phyloP scores from a whole-genome alignment of 2,888 invertebrate species.

The Pseudoips prasinana region DNA sequence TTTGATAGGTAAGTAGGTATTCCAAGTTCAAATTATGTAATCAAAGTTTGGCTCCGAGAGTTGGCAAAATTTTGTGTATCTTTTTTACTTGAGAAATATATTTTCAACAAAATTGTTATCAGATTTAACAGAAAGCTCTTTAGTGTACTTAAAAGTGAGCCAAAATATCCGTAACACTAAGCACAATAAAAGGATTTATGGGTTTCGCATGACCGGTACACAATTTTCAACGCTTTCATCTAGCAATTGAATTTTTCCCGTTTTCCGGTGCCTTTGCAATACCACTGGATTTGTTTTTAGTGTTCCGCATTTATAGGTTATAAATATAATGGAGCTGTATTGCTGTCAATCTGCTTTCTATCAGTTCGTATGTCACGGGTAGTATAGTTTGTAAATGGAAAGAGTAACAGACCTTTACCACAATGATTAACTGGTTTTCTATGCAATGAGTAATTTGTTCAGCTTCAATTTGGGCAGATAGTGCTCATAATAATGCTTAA shows the following conservation, averaged over 20 bases:
- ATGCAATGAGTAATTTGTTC: no score
- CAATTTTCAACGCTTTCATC: conserved; percentile 23
- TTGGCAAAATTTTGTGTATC: conserved; percentile 6
- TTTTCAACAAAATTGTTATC: conserved; percentile 8
- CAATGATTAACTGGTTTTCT: no score
- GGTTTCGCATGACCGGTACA: conserved; percentile 14
- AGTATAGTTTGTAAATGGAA: no score
- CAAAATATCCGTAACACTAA: conserved; percentile 5
- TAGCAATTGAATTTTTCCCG: conserved; percentile 18
- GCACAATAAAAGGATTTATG: conserved; percentile 18
- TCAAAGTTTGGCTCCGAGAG: conserved; percentile 52
- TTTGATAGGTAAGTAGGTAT: no score
- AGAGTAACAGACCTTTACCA: no score
- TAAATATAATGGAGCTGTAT: no score
- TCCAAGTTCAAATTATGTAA: conserved; percentile 58
- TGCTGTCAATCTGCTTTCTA: no score
- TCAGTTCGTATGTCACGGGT: no score
- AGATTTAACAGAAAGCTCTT: conserved; percentile 1
- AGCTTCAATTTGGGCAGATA: no score
- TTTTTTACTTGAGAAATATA: conserved; percentile 5
- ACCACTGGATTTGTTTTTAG: conserved; percentile 13
- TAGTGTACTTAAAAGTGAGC: background rate
- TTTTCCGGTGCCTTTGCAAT: conserved; percentile 15
- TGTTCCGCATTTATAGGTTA: no score
- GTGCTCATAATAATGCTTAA: no score